phyloP scores from a whole-genome alignment of 1,140 invertebrate species.

The Cardiocondyla obscurior region DNA sequence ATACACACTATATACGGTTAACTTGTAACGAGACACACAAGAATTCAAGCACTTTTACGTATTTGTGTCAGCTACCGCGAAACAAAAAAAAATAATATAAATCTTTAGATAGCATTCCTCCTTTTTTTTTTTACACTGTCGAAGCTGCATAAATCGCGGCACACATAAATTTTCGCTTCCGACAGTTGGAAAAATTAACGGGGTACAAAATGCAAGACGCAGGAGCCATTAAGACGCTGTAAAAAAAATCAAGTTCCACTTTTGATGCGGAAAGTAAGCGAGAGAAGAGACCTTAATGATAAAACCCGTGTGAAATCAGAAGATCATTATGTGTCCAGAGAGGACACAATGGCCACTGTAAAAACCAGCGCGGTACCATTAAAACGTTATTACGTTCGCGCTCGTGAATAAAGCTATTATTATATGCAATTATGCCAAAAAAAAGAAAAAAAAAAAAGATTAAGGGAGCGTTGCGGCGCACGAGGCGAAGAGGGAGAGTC shows the following conservation, averaged over 20 bases:
- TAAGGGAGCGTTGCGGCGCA: constrained; percentile 9
- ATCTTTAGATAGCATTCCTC: not conserved
- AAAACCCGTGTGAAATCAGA: constrained; percentile 58
- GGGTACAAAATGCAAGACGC: not conserved
- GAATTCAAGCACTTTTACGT: constrained; percentile 28
- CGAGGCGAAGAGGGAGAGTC: not conserved
- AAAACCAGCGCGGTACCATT: constrained; percentile 60
- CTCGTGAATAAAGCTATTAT: constrained; percentile 66
- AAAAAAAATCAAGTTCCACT: constrained; percentile 36
- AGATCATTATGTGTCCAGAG: constrained; percentile 53
- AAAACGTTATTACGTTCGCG: constrained; percentile 70
- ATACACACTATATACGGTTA: constrained; percentile 47
- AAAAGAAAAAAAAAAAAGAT: constrained; percentile 61
- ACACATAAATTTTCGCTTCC: not conserved
- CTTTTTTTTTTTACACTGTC: not conserved
- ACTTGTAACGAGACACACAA: constrained; percentile 23
- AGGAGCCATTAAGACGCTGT: not conserved
- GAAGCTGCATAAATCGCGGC: not conserved
- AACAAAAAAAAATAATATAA: not conserved
- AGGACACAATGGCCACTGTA: constrained; percentile 42
- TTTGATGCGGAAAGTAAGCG: constrained; percentile 20
- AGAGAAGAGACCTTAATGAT: constrained; percentile 50
- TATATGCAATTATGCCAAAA: constrained; percentile 65
- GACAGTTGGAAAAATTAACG: constrained; percentile 6
- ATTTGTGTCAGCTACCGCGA: not conserved